Percentiles rank a stretch among this genome's conserved stretches.
Evolutionary conservation across 2,888 invertebrate species (phyloP).

Genomic region (Phyllotreta cruciferae): DNA sequence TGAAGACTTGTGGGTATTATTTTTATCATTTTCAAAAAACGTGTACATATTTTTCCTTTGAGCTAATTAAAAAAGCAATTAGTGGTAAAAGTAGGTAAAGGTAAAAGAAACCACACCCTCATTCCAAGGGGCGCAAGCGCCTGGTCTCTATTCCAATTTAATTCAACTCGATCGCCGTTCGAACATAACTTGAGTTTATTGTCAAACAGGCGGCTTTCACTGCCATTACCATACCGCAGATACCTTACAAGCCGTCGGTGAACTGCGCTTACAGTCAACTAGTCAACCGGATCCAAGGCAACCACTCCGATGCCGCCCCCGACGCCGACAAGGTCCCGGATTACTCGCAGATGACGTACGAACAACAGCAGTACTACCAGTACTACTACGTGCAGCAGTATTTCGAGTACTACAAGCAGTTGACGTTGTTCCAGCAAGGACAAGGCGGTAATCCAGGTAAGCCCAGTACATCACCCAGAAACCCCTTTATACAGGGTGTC

Average conservation of each 20-base stretch:
- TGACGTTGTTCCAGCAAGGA: slow-evolving; percentile 50
- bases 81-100: slow-evolving; percentile 4
- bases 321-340: slow-evolving; percentile 22
- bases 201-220: slow-evolving; percentile 41
- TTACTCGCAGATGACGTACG: slow-evolving; percentile 49
- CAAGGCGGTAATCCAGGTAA: slow-evolving; percentile 46
- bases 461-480: background rate
- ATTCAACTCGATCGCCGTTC: slow-evolving; percentile 20
- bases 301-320: slow-evolving; percentile 51
- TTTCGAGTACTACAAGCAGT: slow-evolving; percentile 58
- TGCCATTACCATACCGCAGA: slow-evolving; percentile 58
- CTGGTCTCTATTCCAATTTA: slow-evolving; percentile 1
- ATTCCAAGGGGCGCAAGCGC: background rate
- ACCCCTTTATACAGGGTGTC: too few species aligned
- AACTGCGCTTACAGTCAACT: slow-evolving; percentile 89
- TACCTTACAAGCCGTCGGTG: slow-evolving; percentile 81
- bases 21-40: too few species aligned
- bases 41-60: too few species aligned
- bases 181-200: slow-evolving; percentile 42
- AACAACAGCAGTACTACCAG: slow-evolving; percentile 58
- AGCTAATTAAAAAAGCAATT: slow-evolving; percentile 9
- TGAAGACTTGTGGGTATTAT: too few species aligned
- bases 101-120: background rate
- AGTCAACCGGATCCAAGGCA: slow-evolving; percentile 84
- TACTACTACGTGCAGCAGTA: slow-evolving; percentile 58